phyloP scores from a whole-genome alignment of 2,113 vertebrate species.

The Mugil cephalus region DNA sequence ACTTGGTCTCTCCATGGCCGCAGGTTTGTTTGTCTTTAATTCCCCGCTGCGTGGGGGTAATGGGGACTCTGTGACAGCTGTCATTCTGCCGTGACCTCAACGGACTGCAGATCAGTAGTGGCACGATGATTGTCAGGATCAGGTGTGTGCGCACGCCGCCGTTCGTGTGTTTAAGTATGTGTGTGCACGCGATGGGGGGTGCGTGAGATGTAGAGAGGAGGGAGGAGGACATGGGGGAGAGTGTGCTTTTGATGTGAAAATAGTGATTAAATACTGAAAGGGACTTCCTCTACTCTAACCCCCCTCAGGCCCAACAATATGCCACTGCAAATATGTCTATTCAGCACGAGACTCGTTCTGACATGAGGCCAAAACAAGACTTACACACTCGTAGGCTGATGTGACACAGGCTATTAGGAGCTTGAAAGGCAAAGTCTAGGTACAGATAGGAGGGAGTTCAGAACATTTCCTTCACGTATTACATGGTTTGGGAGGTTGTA shows the following conservation, averaged over 20 bases:
- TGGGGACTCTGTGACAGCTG: conserved; percentile 84
- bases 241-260: conserved; percentile 72
- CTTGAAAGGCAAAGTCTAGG: conserved; percentile 54
- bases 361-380: conserved; percentile 82
- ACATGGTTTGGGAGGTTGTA: conserved; percentile 38
- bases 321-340: conserved; percentile 78
- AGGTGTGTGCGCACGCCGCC: conserved; percentile 62
- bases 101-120: conserved; percentile 78
- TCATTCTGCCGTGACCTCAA: conserved; percentile 83
- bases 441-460: conserved; percentile 36
- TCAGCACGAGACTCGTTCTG: conserved; percentile 74
- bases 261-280: conserved; percentile 77
- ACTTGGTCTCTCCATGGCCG: conserved; percentile 68
- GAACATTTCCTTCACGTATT: conserved; percentile 51
- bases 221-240: conserved; percentile 6
- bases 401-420: conserved; percentile 74
- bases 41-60: conserved; percentile 79
- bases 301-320: conserved; percentile 74
- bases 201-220: neutral
- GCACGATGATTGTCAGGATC: conserved; percentile 82
- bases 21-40: conserved; percentile 86
- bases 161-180: conserved; percentile 23
- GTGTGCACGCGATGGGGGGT: conserved; percentile 17
- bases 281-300: conserved; percentile 71
- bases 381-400: conserved; percentile 69